Conservation (phyloP, 2,888 invertebrate species). For the Leptinotarsa tumamoca region DNA sequence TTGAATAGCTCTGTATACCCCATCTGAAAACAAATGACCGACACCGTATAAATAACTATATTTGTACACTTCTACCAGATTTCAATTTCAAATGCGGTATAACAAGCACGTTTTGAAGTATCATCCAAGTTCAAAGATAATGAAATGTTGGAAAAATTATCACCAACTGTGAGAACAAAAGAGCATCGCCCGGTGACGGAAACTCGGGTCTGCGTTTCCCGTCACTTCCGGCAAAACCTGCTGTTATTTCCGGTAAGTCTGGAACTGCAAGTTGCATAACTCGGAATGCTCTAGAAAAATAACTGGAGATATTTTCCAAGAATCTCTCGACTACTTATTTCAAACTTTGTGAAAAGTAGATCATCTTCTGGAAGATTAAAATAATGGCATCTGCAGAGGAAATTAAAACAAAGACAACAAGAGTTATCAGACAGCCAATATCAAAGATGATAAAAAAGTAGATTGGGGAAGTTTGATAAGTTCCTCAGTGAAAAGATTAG, state of each 20-base stretch:
- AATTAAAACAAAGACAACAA: background rate
- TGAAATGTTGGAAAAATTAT: slow-evolving; percentile 35
- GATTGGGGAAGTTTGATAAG: background rate
- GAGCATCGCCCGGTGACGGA: slow-evolving; percentile 41
- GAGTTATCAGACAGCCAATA: background rate
- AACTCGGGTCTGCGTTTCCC: slow-evolving; percentile 43
- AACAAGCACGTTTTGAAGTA: slow-evolving; percentile 19
- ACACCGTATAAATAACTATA: background rate
- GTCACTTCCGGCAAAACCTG: slow-evolving; percentile 51
- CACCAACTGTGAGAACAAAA: slow-evolving; percentile 39
- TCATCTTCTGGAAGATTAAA: too few relatives aligned
- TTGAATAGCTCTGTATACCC: too few relatives aligned
- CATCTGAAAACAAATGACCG: background rate
- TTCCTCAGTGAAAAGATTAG: background rate
- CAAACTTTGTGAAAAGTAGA: too few relatives aligned
- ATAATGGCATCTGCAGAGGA: background rate
- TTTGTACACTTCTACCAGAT: slow-evolving; percentile 15
- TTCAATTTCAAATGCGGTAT: slow-evolving; percentile 19
- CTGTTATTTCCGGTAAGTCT: slow-evolving; percentile 43
- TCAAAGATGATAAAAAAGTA: background rate
- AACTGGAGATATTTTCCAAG: background rate
- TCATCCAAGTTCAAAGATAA: slow-evolving; percentile 29
- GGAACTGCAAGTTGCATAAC: slow-evolving; percentile 42
- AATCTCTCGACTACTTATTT: background rate
- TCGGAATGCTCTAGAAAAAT: slow-evolving; percentile 37